Conservation (phyloP, 2,113 vertebrate genomes). For the Ardeotis arabs region DNA sequence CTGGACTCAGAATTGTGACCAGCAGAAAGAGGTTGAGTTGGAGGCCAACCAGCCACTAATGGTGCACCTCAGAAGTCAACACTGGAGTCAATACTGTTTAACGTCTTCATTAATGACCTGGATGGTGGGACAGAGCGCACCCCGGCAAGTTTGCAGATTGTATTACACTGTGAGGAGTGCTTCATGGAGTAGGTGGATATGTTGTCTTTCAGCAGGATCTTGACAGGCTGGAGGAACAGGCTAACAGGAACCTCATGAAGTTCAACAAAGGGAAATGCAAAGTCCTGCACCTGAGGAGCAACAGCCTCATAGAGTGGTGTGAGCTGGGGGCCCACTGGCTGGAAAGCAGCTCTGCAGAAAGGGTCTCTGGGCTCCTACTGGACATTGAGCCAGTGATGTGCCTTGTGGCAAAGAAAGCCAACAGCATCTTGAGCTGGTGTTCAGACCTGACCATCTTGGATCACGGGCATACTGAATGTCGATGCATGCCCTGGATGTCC, state of each 20-base stretch:
- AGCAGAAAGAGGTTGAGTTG: neutral
- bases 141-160: neutral
- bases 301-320: neutral
- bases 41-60: neutral
- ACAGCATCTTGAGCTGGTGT: neutral
- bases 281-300: neutral
- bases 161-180: neutral
- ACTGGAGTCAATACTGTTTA: neutral
- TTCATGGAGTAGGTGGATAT: neutral
- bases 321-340: neutral
- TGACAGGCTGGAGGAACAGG: neutral
- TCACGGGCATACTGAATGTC: rapidly evolving
- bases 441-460: rapidly evolving
- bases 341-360: neutral
- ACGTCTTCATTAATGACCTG: neutral
- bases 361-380: too few relatives aligned
- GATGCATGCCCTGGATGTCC: rapidly evolving
- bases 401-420: neutral
- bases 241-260: neutral
- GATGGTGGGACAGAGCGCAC: neutral
- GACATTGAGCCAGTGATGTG: neutral
- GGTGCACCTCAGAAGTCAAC: neutral
- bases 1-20: neutral
- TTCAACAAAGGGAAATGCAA: neutral
- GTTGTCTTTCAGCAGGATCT: neutral